Base-by-base conservation (phyloP, 2,888 invertebrate genomes). In the Ornithoptera priamus region DNA sequence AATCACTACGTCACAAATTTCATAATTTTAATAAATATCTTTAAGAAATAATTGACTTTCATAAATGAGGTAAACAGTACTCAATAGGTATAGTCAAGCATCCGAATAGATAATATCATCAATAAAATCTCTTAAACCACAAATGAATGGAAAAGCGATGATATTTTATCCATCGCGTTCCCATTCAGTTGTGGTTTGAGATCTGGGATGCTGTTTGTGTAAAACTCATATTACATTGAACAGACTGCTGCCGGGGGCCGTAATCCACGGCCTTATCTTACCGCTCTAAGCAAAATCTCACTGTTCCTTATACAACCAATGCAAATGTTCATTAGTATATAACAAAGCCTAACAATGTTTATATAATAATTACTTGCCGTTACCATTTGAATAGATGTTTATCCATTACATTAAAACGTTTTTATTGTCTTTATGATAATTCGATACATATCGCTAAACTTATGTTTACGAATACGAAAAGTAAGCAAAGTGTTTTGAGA, bases 251-350 rank as follows among this genome's bases (percentile, higher is more conserved):
- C 71, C 72, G 67, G 72, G 68, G 76, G 75, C 73, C 72, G 68
- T 72, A 75, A 78, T 76, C 76, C 76, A 76, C 77, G 75, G 72
- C 73, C 70, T 69, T 70, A 74, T 75, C 74, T 72, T 64, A 59
- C 62, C 71, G 62, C 71, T 74, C 72, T 75, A 73, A 66, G 62
- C 71, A 74, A 72, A 74, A 73, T 75, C 71, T 71, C 72, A 68
- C 72, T 73, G 74, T 72, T 75, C 71, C 73, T 73, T 74, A 68
- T 58, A 69, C 42, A 62, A 65, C 30, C 30, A 42, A 22, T 62
- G 59, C 10, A 62, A 68, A 64, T 66, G 58, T 62, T 62, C 58
- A 50, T 66, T 62, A 50, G 58, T 58, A 50, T 66, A 59, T 67
- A 22, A 53, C 15, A 22, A 24, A 4, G 10, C 6, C 53, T n/a